Evolutionary conservation across 2,888 invertebrate species (phyloP).

Genomic region (Melanargia galathea): DNA sequence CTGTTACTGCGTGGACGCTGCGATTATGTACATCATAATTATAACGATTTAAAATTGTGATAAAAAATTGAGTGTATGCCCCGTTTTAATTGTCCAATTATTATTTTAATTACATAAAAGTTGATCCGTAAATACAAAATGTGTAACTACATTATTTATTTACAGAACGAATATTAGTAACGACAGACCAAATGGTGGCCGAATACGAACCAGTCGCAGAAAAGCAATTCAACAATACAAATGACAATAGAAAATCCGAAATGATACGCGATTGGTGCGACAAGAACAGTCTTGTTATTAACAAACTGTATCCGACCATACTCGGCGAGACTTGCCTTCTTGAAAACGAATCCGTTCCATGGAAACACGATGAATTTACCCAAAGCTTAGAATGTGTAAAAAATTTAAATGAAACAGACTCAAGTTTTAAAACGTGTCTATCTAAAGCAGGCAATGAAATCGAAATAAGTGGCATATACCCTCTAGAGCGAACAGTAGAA

Average conservation of each 20-base stretch:
- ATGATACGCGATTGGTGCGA: conserved; percentile 75
- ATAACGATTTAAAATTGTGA: background rate
- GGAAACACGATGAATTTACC: conserved; percentile 38
- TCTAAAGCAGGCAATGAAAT: conserved; percentile 53
- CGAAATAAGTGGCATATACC: conserved; percentile 65
- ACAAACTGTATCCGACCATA: conserved; percentile 74
- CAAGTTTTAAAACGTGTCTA: conserved; percentile 65
- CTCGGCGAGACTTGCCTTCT: conserved; percentile 64
- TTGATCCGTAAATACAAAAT: background rate
- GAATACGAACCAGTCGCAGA: conserved; percentile 78
- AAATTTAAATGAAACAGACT: conserved; percentile 49
- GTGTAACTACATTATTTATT: conserved; percentile 1
- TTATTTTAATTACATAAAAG: too few species aligned
- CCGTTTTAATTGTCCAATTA: background rate
- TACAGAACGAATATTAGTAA: conserved; percentile 84
- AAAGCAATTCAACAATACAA: conserved; percentile 53
- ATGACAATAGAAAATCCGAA: conserved; percentile 64
- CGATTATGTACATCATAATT: background rate
- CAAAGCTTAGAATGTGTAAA: conserved; percentile 10
- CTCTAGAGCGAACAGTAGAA: conserved; percentile 55
- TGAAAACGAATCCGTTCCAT: conserved; percentile 61
- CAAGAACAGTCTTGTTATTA: conserved; percentile 64
- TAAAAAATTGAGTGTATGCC: background rate
- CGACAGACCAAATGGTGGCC: conserved; percentile 82
- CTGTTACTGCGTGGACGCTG: background rate